Conservation (phyloP, 2,797 vertebrate species). For the Phrynocephalus vlangalii region DNA sequence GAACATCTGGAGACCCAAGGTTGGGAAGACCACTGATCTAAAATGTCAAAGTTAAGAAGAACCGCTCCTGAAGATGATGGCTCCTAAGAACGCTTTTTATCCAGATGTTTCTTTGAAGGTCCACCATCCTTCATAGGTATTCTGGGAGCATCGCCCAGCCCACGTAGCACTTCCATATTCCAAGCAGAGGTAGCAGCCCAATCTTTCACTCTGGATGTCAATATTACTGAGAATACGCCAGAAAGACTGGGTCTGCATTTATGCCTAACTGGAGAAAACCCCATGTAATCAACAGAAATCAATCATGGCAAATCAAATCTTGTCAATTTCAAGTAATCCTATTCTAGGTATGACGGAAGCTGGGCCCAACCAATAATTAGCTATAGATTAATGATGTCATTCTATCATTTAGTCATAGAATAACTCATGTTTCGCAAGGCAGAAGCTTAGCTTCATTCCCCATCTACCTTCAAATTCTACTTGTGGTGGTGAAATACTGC, state of each 20-base stretch:
- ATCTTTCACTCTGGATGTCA: not conserved
- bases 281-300: not conserved
- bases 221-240: not conserved
- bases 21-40: too few relatives aligned
- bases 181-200: too few relatives aligned
- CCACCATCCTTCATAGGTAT: too few relatives aligned
- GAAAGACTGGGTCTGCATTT: not conserved
- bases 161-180: too few relatives aligned
- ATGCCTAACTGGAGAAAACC: too few relatives aligned
- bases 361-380: not conserved
- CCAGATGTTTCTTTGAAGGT: too few relatives aligned
- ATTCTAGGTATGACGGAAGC: not conserved
- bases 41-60: too few relatives aligned
- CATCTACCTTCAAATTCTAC: not conserved
- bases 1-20: not conserved
- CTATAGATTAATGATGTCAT: not conserved
- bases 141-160: too few relatives aligned
- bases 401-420: too few relatives aligned
- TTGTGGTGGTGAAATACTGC: slow-evolving; percentile 14
- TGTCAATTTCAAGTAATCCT: not conserved
- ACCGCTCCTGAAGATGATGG: not conserved
- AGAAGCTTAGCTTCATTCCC: fast-evolving
- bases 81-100: too few relatives aligned
- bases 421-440: fast-evolving
- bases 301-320: not conserved